These are phyloP conservation scores for Opisthocomus hoazin DNA, from an alignment of 2,113 vertebrate genomes.

Conservation along the genomic window DNA sequence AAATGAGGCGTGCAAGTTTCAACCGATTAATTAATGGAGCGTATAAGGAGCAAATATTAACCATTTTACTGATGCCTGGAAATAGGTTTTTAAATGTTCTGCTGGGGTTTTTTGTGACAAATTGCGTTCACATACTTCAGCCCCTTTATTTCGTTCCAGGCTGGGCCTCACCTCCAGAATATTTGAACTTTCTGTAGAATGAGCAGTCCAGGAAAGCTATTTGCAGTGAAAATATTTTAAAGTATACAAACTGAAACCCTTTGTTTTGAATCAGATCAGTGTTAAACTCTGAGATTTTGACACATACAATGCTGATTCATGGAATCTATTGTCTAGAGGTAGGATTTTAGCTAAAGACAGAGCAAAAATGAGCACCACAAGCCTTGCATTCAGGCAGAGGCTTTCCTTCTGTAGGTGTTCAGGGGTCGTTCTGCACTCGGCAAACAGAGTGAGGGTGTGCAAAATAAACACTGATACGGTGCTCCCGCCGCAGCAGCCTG, in stretches of 20 bases:
- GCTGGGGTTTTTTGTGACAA: not conserved
- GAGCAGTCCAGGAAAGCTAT: not conserved
- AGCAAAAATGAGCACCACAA: not conserved
- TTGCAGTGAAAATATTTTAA: not conserved
- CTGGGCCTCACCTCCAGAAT: not conserved
- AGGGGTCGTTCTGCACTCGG: not conserved
- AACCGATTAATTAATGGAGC: conserved; percentile 10
- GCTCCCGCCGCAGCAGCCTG: not conserved
- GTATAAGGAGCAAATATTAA: not conserved
- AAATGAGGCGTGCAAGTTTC: conserved; percentile 33
- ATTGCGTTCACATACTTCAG: not conserved
- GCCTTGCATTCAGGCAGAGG: not conserved
- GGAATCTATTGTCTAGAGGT: not conserved
- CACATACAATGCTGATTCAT: not conserved
- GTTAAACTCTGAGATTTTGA: not conserved
- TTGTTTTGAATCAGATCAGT: not conserved
- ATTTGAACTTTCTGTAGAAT: not conserved
- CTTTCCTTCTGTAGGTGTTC: not conserved
- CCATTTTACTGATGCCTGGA: not conserved
- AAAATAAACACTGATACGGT: not conserved
- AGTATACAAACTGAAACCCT: not conserved
- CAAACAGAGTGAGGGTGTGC: not conserved
- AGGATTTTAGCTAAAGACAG: not conserved
- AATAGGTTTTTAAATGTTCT: not conserved
- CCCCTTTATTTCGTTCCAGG: not conserved